Evolutionary conservation across 1,140 invertebrate genomes (phyloP), one percentile per base, ranked within the genome.

Genomic region (Samia ricini): DNA sequence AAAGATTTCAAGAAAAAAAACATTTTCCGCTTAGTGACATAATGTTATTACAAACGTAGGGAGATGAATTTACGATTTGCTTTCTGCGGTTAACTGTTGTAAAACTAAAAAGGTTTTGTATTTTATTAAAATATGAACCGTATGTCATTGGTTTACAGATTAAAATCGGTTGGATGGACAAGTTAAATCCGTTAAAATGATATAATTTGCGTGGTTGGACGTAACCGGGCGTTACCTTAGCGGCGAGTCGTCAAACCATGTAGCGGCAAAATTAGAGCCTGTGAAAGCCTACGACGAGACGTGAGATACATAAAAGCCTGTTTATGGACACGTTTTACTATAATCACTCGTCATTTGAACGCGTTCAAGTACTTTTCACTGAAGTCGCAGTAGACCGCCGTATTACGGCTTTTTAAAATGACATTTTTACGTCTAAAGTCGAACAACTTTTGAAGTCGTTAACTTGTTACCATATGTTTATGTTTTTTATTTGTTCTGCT

Each of bases 191-290:
- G 72, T 79, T 80, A 75, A 76, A 70, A 62, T 69, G 72, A 72
- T 77, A 83, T 74, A 80, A 80, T 80, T 81, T 75, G 73, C 71
- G 71, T 71, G 71, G 74, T 74, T 65, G 66, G 70, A 76, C 77
- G 70, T 74, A 78, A 72, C 61, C 61, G 68, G 60, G 62, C 65
- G 62, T 70, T 74, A 74, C 69, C 64, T 72, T 73, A 82, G 77
- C 69, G 79, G 79, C 69, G 54, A 71, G 63, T 76, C 57, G 63
- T 76, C 57, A 66, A 72, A 68, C 62, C 69, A 63, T 72, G 68
- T 73, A 71, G 66, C 63, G 70, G 68, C 59, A 67, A 72, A 77
- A 75, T 70, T 71, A 65, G 64, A 54, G 68, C 68, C 64, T 62
- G 66, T 63, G 62, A 72, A 64, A 66, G 50, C 67, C 59, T 42